These are phyloP conservation scores for Lophius americanus DNA, from an alignment of 2,797 vertebrate species.

Conservation along the genomic window DNA sequence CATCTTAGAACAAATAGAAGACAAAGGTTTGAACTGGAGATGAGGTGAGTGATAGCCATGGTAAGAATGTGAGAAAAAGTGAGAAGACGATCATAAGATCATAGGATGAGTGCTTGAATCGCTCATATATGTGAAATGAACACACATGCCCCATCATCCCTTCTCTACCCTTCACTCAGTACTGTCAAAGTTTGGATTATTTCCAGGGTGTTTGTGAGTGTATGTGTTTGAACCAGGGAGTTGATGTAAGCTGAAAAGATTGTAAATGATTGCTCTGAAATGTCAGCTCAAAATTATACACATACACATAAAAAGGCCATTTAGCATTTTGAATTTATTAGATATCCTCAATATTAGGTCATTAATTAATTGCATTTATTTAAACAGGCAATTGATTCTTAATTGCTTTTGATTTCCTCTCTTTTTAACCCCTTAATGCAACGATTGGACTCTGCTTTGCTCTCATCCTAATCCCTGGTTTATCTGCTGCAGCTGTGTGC, in stretches of 20 bases:
- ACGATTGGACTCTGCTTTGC: conserved; percentile 33
- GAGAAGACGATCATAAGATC: neutral
- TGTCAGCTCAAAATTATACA: no score
- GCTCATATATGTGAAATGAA: conserved; percentile 1
- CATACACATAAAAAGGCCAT: neutral
- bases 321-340: neutral
- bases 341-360: neutral
- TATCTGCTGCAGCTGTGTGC: conserved; percentile 33
- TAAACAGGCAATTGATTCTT: neutral
- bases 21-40: conserved; percentile 1
- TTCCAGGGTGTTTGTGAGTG: conserved; percentile 1
- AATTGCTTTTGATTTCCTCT: neutral
- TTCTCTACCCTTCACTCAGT: conserved; percentile 5
- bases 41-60: neutral
- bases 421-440: conserved; percentile 7
- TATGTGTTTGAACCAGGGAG: neutral
- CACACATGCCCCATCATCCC: neutral
- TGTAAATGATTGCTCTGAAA: conserved; percentile 2
- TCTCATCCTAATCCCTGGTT: conserved; percentile 43
- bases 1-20: conserved; percentile 36
- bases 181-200: conserved; percentile 38
- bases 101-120: conserved; percentile 13
- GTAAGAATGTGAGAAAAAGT: conserved; percentile 7
- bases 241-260: conserved; percentile 1
- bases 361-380: neutral